Evolutionary conservation across 2,113 vertebrate genomes (phyloP), one percentile per base, ranked within the genome.

Genomic region (western clawed frog (Xenopus tropicalis)): DNA sequence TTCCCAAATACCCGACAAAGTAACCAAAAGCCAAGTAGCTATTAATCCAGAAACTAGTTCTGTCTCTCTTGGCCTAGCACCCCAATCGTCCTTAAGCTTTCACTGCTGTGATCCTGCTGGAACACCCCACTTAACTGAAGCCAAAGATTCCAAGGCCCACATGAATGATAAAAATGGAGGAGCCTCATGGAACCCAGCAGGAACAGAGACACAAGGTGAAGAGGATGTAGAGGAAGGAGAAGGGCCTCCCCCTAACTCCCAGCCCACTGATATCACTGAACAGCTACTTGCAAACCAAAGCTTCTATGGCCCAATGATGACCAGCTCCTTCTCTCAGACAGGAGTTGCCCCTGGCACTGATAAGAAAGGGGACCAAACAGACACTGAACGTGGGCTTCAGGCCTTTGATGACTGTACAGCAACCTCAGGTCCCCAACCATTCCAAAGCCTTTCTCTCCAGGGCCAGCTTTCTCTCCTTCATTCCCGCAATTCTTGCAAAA

Each of bases 401-500:
- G 66, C 58, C 73, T 61, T 56, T 14, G 73, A 76, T 43, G 73
- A 76, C 51, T 69, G 66, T 25, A 52, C 73, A 68, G 16, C 63
- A 64, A 51, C 76, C 54, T 78, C 76, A 72, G 69, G 70, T 62
- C 69, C 76, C 52, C 69, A 78, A 76, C 44, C 66, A 76, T 76
- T 76, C 73, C 73, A 76, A 71, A 78, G 58, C 63, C 61, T 71
- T 8, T 66, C 69, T 58, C 69, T 88, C 11, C 84, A 86, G 23
- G 83, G 85, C 63, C 87, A 89, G 78, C 84, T 89, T 82, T 86
- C 86, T 24, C 61, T 87, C 71, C 74, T 87, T 1, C 88, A 88
- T 54, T 88, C 88, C 0, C 87, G 85, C 42, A 89, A 89, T 70
- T 87, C 86, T 56, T 88, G 87, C 70, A 89, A 89, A 81, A 89